Evolutionary conservation across 2,113 vertebrate genomes (phyloP), one percentile per base, ranked within the genome.

Genomic region (Prochilodus magdalenae): DNA sequence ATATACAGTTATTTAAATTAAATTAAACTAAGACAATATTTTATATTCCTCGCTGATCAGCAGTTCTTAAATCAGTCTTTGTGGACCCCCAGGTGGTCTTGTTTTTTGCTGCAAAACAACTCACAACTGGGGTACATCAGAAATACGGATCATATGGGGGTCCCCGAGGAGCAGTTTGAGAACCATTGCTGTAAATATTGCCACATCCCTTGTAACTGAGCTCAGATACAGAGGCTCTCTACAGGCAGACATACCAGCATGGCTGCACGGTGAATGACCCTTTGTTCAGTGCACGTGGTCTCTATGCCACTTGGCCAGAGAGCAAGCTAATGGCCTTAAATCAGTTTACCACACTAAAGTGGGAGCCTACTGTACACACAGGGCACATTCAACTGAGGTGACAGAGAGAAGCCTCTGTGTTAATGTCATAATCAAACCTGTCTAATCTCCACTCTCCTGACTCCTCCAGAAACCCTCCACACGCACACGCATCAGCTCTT

Each of bases 341-440:
- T 70, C 66, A 70, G 33, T 36, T 70, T 70, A 70, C 20, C 66
- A 70, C 33, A 22, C 30, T 18, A 67, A 13, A 36, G 20, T 67
- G 65, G 7, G 20, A 12, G 30, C 6, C 16, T 11, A 40, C 20
- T 44, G 22, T 24, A n/a, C 33, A 70, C 12, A 44, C 33, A 70
- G 20, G 7, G 36, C 33, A 24, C 8, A 70, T 70, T n/a, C 65
- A 20, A 67, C 65, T 26, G 63, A 16, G 20, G 15, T 14, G 63
- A 33, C 30, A n/a, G 22, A 8, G 36, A 44, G 15, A 44, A 44
- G 66, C 66, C 36, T 15, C 22, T 4, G 24, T 13, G 20, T 70
- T n/a, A 44, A 70, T 44, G 66, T 40, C 22, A 40, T 70, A 70
- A 70, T 70, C 66, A 70, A 70, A 36, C 65, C 20, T 36, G 26